A percentile compares a stretch with the other conserved stretches of the same genome.
phyloP scores from a whole-genome alignment of 2,113 vertebrate genomes.

The Tympanuchus pallidicinctus region DNA sequence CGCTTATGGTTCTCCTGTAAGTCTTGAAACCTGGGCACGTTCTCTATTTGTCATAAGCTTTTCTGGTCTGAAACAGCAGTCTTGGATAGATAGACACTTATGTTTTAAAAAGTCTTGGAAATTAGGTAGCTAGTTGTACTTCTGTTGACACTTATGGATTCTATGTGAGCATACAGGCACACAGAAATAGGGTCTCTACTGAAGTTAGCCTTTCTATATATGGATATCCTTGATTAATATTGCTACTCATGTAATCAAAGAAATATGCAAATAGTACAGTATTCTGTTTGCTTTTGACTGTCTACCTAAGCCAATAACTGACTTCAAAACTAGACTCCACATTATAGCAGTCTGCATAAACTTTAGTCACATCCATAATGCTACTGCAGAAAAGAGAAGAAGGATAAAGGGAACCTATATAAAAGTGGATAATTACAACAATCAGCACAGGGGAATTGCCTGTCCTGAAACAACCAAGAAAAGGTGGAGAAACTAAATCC shows the following conservation, averaged over 20 bases:
- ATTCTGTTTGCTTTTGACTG: background rate
- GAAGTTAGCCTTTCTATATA: background rate
- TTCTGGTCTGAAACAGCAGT: background rate
- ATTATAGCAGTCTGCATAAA: background rate
- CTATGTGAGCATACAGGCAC: background rate
- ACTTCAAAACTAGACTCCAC: background rate
- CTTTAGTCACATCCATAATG: background rate
- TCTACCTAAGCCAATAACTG: background rate
- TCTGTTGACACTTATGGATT: background rate
- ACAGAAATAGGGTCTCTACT: background rate
- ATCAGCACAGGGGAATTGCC: slow-evolving; percentile 25
- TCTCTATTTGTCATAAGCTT: background rate
- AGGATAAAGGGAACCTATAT: background rate
- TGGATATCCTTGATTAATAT: background rate
- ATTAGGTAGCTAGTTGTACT: background rate
- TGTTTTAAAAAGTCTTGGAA: background rate
- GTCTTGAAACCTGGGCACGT: background rate
- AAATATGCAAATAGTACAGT: background rate
- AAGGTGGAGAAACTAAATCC: slow-evolving; percentile 38
- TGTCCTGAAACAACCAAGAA: slow-evolving; percentile 13
- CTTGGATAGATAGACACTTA: background rate
- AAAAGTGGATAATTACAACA: background rate
- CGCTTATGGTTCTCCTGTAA: background rate
- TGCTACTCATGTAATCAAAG: background rate
- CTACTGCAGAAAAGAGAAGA: background rate